Evolutionary conservation across 2,113 vertebrate genomes (phyloP).

Genomic region (Platysternon megacephalum): DNA sequence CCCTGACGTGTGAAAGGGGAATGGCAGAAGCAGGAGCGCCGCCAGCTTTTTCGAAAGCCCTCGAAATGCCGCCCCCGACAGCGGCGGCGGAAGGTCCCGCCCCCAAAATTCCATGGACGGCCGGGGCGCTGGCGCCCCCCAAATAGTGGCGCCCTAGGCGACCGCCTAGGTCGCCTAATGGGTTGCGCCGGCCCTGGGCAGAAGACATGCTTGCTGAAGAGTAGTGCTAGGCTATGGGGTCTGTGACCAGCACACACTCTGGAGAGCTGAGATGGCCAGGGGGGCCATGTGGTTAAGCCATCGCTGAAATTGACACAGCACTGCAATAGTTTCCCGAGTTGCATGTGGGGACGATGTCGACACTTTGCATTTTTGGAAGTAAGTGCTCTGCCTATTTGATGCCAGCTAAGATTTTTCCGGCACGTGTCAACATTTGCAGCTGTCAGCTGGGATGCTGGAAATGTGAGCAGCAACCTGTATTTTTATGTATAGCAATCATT

Average conservation of each 20-base stretch:
- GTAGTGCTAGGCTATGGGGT: not conserved
- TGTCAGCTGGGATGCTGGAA: not conserved
- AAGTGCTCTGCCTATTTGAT: fast-evolving
- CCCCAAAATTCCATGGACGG: too few species aligned
- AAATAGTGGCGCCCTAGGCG: too few species aligned
- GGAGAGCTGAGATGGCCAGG: not conserved
- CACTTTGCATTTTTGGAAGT: fast-evolving
- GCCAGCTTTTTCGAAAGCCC: too few species aligned
- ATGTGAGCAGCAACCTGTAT: not conserved
- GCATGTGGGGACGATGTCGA: not conserved
- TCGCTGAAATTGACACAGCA: not conserved
- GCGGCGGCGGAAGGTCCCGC: too few species aligned
- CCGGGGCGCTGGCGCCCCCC: too few species aligned
- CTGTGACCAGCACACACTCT: not conserved
- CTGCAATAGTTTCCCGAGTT: not conserved
- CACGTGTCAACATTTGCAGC: not conserved
- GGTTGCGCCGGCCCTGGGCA: too few species aligned
- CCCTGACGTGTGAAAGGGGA: not conserved
- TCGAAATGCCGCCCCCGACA: too few species aligned
- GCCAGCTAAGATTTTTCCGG: not conserved
- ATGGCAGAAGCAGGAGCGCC: not conserved
- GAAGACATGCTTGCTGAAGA: not conserved
- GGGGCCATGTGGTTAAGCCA: not conserved
- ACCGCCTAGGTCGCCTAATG: too few species aligned
- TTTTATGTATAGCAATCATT: not conserved